These are phyloP conservation scores for Bubo blakistoni DNA, from an alignment of 2,113 vertebrate genomes.

Conservation along the genomic window DNA sequence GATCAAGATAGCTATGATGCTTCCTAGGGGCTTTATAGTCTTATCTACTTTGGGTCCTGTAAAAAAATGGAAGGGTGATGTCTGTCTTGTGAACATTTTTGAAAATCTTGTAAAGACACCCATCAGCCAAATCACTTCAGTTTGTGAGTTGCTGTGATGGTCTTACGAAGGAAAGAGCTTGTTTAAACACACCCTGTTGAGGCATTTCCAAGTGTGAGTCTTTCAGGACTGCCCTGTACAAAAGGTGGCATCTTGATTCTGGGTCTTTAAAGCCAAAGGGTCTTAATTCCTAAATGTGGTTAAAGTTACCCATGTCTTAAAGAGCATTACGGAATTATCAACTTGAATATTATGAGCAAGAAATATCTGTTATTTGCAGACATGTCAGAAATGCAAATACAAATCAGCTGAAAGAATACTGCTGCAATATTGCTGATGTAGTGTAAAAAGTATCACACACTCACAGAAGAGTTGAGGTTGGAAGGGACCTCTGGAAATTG, in stretches of 20 bases:
- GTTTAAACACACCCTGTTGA: not conserved
- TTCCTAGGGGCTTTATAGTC: not conserved
- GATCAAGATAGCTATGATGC: not conserved
- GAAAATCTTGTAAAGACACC: not conserved
- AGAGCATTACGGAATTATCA: not conserved
- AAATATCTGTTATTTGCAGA: not conserved
- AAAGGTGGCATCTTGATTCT: not conserved
- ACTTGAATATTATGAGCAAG: not conserved
- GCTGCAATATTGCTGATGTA: not conserved
- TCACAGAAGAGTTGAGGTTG: not conserved
- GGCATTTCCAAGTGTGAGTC: not conserved
- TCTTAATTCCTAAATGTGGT: not conserved
- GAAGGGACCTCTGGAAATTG: not conserved
- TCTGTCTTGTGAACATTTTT: not conserved
- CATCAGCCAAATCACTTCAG: not conserved
- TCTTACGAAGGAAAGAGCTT: not conserved
- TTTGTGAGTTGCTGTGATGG: not conserved
- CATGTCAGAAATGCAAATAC: not conserved
- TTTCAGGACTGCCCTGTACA: not conserved
- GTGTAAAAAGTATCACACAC: not conserved
- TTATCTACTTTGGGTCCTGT: not conserved
- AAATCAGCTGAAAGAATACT: not conserved
- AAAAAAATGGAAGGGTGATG: not conserved
- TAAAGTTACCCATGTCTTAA: not conserved
- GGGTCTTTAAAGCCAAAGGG: not conserved